These are phyloP conservation scores for Amyelois transitella DNA, from an alignment of 1,140 invertebrate species.

Conservation along the genomic window DNA sequence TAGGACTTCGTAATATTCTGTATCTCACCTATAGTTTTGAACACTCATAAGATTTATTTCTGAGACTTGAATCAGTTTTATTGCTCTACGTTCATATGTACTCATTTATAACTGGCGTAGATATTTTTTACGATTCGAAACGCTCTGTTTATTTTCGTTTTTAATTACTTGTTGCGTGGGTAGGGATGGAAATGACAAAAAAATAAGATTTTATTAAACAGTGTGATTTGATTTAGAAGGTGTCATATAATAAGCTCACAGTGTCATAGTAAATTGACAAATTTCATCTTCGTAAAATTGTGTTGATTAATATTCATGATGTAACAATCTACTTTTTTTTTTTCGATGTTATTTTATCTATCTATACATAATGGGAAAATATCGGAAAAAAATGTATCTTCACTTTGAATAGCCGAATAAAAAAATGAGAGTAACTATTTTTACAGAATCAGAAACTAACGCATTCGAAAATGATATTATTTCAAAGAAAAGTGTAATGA, in stretches of 20 bases:
- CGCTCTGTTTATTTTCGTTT: constrained; percentile 73
- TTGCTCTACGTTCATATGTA: constrained; percentile 68
- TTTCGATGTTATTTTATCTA: neutral
- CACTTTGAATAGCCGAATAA: no score
- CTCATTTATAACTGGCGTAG: constrained; percentile 70
- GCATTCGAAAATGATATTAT: neutral
- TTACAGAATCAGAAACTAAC: no score
- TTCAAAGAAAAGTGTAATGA: neutral
- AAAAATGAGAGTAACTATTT: no score
- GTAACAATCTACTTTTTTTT: neutral
- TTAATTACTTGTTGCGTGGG: constrained; percentile 71
- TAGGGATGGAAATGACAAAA: constrained; percentile 59
- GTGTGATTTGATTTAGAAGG: constrained; percentile 31
- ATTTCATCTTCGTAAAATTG: constrained; percentile 11
- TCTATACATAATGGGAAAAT: no score
- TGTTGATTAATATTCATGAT: neutral
- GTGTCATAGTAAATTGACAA: constrained; percentile 27
- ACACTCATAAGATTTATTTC: constrained; percentile 69
- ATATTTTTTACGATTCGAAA: constrained; percentile 70
- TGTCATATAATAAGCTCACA: constrained; percentile 22
- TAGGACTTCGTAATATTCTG: constrained; percentile 25
- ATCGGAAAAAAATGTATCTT: no score
- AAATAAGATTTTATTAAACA: constrained; percentile 6
- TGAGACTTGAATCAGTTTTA: constrained; percentile 70
- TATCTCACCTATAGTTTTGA: constrained; percentile 59